Conservation (phyloP, 2,113 vertebrate species). For the Tachysurus vachellii region DNA sequence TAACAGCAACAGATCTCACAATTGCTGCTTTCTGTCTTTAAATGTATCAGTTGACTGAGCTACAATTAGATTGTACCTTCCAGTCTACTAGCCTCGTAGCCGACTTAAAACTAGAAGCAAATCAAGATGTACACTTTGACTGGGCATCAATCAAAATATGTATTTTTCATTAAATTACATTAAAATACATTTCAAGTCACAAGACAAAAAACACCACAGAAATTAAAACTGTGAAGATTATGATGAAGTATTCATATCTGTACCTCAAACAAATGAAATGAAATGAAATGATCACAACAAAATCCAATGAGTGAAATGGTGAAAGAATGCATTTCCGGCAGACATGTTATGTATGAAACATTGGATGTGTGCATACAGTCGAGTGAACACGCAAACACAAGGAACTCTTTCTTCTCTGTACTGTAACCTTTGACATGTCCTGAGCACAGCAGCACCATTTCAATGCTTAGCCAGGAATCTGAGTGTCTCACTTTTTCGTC, state of each 20-base stretch:
- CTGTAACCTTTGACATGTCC: slow-evolving; percentile 33
- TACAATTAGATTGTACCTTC: background rate
- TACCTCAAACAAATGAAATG: slow-evolving; percentile 26
- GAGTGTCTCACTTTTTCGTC: slow-evolving; percentile 54
- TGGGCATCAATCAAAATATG: background rate
- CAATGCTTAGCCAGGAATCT: slow-evolving; percentile 14
- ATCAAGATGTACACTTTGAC: background rate
- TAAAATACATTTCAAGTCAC: slow-evolving; percentile 32
- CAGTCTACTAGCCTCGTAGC: background rate
- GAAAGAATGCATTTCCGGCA: background rate
- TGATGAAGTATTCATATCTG: background rate
- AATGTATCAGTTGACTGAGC: background rate
- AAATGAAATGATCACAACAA: slow-evolving; percentile 37
- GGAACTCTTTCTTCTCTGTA: slow-evolving; percentile 31
- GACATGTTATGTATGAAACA: background rate
- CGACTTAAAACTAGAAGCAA: background rate
- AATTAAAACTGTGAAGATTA: background rate
- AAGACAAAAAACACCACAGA: slow-evolving; percentile 13
- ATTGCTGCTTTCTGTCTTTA: background rate
- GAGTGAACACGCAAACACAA: slow-evolving; percentile 24
- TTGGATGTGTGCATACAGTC: background rate
- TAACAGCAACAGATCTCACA: background rate
- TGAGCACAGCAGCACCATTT: slow-evolving; percentile 36
- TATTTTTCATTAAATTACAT: slow-evolving; percentile 36
- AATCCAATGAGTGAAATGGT: slow-evolving; percentile 13